These are phyloP conservation scores for Muntiacus reevesi DNA, from an alignment of 2,113 vertebrate species.

Conservation along the genomic window DNA sequence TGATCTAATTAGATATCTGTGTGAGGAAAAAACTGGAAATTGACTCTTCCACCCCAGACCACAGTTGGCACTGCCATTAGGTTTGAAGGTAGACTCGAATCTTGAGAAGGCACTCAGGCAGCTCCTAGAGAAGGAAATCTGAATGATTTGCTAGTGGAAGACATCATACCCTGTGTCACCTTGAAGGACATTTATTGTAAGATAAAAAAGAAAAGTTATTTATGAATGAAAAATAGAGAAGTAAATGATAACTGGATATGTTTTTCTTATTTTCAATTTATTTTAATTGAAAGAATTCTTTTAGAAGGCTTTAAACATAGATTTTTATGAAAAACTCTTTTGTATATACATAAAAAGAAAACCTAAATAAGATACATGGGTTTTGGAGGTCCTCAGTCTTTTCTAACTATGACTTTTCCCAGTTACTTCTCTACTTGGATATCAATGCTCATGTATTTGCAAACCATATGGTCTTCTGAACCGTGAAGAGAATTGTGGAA, in stretches of 20 bases:
- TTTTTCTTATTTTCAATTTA: not conserved
- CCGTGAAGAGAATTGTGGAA: not conserved
- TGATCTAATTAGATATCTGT: not conserved
- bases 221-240: not conserved
- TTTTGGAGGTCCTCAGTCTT: not conserved
- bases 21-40: not conserved
- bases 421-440: not conserved
- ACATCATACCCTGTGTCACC: fast-evolving
- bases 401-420: not conserved
- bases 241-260: not conserved
- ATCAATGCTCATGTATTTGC: not conserved
- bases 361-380: not conserved
- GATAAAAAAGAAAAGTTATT: not conserved
- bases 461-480: not conserved
- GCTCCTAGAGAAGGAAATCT: not conserved
- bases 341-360: not conserved
- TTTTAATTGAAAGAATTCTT: not conserved
- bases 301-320: not conserved
- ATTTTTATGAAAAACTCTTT: not conserved
- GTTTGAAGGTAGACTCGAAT: not conserved
- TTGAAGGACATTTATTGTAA: not conserved
- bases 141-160: not conserved
- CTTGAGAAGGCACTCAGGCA: not conserved
- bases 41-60: not conserved
- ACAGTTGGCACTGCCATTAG: fast-evolving